phyloP scores from a whole-genome alignment of 2,888 invertebrate genomes.

The Eupsilia transversa region DNA sequence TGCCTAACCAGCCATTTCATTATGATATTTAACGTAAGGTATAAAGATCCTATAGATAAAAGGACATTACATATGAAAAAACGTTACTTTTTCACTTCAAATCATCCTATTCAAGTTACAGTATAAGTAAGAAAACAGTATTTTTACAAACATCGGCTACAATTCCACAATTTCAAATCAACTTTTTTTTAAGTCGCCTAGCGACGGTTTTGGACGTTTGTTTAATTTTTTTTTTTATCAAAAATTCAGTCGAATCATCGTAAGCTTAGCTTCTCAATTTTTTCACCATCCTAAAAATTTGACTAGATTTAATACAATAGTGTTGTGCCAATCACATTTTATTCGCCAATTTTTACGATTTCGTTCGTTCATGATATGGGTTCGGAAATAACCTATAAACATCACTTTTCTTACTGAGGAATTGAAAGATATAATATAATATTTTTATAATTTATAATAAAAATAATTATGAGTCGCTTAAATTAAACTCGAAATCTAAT shows the following conservation, averaged over 20 bases:
- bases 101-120: slow-evolving; percentile 82
- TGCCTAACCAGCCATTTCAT: slow-evolving; percentile 88
- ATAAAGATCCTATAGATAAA: slow-evolving; percentile 88
- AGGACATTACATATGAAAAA: slow-evolving; percentile 87
- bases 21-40: slow-evolving; percentile 88
- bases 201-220: slow-evolving; percentile 88
- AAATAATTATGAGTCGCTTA: slow-evolving; percentile 82
- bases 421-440: slow-evolving; percentile 85
- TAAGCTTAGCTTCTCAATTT: slow-evolving; percentile 80
- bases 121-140: slow-evolving; percentile 82
- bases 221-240: slow-evolving; percentile 76
- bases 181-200: slow-evolving; percentile 83
- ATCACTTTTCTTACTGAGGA: slow-evolving; percentile 85
- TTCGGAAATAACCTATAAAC: slow-evolving; percentile 75
- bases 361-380: slow-evolving; percentile 68
- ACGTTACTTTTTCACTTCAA: slow-evolving; percentile 77
- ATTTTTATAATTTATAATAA: slow-evolving; percentile 79
- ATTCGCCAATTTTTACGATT: slow-evolving; percentile 79
- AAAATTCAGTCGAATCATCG: slow-evolving; percentile 87
- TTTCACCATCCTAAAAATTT: slow-evolving; percentile 85
- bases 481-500: slow-evolving; percentile 79
- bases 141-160: slow-evolving; percentile 79
- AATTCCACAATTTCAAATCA: slow-evolving; percentile 89
- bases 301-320: slow-evolving; percentile 88
- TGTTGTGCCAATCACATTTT: slow-evolving; percentile 83